phyloP scores from a whole-genome alignment of 2,797 vertebrate species.

The Sebastes cheni region DNA sequence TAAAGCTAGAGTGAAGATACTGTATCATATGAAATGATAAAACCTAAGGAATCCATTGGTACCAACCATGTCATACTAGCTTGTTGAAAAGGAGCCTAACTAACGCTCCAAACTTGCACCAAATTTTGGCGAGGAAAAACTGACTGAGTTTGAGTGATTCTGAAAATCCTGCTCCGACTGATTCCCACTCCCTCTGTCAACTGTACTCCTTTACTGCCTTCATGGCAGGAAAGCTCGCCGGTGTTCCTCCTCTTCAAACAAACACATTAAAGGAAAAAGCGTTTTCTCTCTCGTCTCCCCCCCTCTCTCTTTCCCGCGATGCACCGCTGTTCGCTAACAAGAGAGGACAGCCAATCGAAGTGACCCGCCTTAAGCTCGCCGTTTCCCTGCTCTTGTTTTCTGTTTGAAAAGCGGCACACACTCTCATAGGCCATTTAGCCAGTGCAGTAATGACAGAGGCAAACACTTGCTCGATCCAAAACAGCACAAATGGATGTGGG shows the following conservation, averaged over 20 bases:
- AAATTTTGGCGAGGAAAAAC: too few species aligned
- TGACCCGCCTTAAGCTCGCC: constrained; percentile 55
- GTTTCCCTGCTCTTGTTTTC: constrained; percentile 47
- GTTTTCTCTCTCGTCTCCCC: not conserved
- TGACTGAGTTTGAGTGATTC: not conserved
- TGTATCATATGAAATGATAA: too few species aligned
- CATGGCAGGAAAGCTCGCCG: not conserved
- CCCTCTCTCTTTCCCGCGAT: constrained; percentile 52
- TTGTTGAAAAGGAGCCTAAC: too few species aligned
- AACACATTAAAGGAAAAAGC: constrained; percentile 27
- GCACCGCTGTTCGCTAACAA: constrained; percentile 65
- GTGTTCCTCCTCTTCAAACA: constrained; percentile 26
- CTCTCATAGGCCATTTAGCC: constrained; percentile 63
- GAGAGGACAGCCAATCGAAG: constrained; percentile 76
- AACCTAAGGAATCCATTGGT: too few species aligned
- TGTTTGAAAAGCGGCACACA: constrained; percentile 56
- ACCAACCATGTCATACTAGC: too few species aligned
- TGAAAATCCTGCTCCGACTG: not conserved
- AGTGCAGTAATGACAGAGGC: constrained; percentile 51
- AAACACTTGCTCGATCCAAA: constrained; percentile 47
- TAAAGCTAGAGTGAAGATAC: too few species aligned
- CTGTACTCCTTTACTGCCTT: not conserved
- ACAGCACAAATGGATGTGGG: constrained; percentile 44
- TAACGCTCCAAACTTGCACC: too few species aligned
- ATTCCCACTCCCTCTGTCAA: not conserved